Conservation (phyloP, 2,888 invertebrate genomes). For the Candidula unifasciata region DNA sequence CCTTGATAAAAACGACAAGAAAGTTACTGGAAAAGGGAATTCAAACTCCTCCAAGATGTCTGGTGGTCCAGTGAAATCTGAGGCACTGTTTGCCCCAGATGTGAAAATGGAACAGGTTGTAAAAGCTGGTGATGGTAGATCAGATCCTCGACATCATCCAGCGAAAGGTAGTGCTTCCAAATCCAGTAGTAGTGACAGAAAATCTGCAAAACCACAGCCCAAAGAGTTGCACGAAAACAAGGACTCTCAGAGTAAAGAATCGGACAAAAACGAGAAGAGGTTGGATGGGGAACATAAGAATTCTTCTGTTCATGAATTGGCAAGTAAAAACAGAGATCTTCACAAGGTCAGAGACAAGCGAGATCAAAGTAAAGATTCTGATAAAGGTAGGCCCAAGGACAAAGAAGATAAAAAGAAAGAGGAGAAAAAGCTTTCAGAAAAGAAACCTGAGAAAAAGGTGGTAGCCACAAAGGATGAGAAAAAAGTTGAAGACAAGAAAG, state of each 20-base stretch:
- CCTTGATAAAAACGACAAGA: conserved; percentile 38
- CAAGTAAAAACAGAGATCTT: conserved; percentile 52
- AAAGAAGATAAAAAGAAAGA: conserved; percentile 56
- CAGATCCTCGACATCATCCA: conserved; percentile 28
- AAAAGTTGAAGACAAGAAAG: conserved; percentile 49
- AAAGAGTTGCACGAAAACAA: conserved; percentile 46
- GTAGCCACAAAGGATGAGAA: conserved; percentile 46
- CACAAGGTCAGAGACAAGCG: conserved; percentile 55
- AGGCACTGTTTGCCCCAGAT: conserved; percentile 49
- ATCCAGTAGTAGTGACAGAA: conserved; percentile 56
- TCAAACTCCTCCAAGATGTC: conserved; percentile 34
- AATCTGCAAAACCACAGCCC: conserved; percentile 50
- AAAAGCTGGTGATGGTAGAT: conserved; percentile 13
- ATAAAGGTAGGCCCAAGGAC: conserved; percentile 50
- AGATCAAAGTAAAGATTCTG: conserved; percentile 54
- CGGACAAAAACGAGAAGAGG: conserved; percentile 56
- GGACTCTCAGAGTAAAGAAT: conserved; percentile 46
- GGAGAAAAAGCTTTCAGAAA: conserved; percentile 55
- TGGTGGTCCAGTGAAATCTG: conserved; percentile 14
- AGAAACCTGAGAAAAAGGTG: conserved; percentile 46
- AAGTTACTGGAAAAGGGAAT: conserved; percentile 21
- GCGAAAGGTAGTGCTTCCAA: conserved; percentile 13
- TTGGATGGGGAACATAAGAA: conserved; percentile 47
- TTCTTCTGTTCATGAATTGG: conserved; percentile 51
- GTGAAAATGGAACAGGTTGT: conserved; percentile 41